phyloP scores from a whole-genome alignment of 2,888 invertebrate species.

The Archips xylosteana region DNA sequence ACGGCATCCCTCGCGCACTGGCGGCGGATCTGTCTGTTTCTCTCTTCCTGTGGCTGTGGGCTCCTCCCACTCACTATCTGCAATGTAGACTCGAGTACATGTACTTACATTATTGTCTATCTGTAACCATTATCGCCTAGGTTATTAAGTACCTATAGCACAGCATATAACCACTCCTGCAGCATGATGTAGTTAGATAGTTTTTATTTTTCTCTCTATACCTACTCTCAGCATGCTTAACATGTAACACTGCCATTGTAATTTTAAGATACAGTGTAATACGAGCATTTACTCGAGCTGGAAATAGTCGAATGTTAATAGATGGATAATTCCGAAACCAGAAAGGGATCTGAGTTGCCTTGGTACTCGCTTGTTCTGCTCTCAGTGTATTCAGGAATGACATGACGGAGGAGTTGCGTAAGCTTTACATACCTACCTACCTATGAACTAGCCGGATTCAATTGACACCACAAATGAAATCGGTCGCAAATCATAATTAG shows the following conservation, averaged over 20 bases:
- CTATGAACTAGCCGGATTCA: slow-evolving; percentile 20
- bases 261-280: slow-evolving; percentile 33
- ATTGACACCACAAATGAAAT: slow-evolving; percentile 20
- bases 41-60: slow-evolving; percentile 86
- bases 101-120: slow-evolving; percentile 42
- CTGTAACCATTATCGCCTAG: slow-evolving; percentile 32
- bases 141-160: slow-evolving; percentile 39
- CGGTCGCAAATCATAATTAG: slow-evolving; percentile 27
- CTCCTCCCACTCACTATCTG: slow-evolving; percentile 76
- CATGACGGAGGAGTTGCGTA: slow-evolving; percentile 26
- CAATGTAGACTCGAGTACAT: slow-evolving; percentile 66
- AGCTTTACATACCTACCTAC: slow-evolving; percentile 26
- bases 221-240: slow-evolving; percentile 38
- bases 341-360: slow-evolving; percentile 40
- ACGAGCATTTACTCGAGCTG: slow-evolving; percentile 25
- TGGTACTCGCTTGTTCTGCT: slow-evolving; percentile 37
- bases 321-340: slow-evolving; percentile 36
- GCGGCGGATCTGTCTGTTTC: slow-evolving; percentile 86
- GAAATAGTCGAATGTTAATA: slow-evolving; percentile 37
- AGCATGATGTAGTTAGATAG: slow-evolving; percentile 40
- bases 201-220: slow-evolving; percentile 38
- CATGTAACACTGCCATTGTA: slow-evolving; percentile 40
- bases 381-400: slow-evolving; percentile 35
- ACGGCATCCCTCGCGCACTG: slow-evolving; percentile 77
- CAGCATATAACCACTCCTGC: slow-evolving; percentile 35